phyloP scores from a whole-genome alignment of 2,113 vertebrate genomes.

The Pseudopodoces humilis region DNA sequence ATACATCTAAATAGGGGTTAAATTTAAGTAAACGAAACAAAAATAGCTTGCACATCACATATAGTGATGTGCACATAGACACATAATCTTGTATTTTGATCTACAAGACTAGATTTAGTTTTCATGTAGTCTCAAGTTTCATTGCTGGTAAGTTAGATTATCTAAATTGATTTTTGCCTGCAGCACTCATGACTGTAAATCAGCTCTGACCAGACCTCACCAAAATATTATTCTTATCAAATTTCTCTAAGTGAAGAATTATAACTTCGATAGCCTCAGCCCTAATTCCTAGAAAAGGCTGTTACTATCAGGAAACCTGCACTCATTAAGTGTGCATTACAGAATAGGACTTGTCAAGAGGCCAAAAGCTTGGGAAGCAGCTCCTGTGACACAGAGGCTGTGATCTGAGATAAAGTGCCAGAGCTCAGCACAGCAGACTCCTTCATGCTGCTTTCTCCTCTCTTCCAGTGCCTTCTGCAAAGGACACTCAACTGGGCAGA shows the following conservation, averaged over 20 bases:
- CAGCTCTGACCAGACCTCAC: not conserved
- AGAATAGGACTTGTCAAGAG: slow-evolving; percentile 14
- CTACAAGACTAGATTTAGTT: not conserved
- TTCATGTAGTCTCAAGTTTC: not conserved
- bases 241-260: slow-evolving; percentile 39
- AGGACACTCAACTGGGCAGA: not conserved
- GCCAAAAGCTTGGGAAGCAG: not conserved
- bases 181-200: not conserved
- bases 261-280: not conserved
- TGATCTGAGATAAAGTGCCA: not conserved
- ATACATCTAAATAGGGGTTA: not conserved
- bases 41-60: not conserved
- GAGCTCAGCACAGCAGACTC: not conserved
- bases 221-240: slow-evolving; percentile 47
- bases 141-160: not conserved
- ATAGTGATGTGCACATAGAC: accelerated
- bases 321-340: not conserved
- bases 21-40: not conserved
- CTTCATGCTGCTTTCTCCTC: accelerated
- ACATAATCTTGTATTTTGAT: not conserved
- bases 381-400: not conserved
- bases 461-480: not conserved
- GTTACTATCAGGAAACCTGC: slow-evolving; percentile 22
- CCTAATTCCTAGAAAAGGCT: slow-evolving; percentile 45
- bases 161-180: slow-evolving; percentile 1